phyloP scores from a whole-genome alignment of 2,888 invertebrate species.

The Aporophyla nigra region DNA sequence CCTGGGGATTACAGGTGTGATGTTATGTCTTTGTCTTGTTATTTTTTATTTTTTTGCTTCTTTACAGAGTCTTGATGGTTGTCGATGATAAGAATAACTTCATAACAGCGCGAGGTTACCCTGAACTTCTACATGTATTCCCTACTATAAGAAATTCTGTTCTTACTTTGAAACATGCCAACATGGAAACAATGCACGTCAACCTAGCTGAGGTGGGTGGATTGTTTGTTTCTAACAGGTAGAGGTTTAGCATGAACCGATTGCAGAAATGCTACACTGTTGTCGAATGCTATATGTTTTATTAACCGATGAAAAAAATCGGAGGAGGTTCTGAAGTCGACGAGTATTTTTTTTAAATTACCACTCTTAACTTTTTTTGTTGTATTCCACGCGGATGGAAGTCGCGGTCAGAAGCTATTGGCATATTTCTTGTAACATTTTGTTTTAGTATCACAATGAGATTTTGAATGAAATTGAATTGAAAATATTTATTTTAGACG shows the following conservation, averaged over 20 bases:
- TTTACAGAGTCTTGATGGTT: conserved; percentile 90
- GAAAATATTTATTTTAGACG: too few species aligned
- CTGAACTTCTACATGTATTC: conserved; percentile 89
- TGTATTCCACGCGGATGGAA: not conserved
- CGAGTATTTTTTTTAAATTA: too few species aligned
- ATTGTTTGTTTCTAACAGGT: not conserved
- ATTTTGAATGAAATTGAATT: too few species aligned
- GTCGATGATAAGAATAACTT: conserved; percentile 90
- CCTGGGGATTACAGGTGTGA: too few species aligned
- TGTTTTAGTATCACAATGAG: not conserved
- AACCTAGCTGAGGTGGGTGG: conserved; percentile 87
- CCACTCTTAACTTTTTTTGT: not conserved
- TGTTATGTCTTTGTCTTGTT: too few species aligned
- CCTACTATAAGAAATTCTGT: conserved; percentile 88
- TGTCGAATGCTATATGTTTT: too few species aligned
- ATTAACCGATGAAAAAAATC: too few species aligned
- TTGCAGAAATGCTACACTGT: too few species aligned
- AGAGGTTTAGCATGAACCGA: too few species aligned
- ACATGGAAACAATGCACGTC: conserved; percentile 90
- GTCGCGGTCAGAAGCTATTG: not conserved
- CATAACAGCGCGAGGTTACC: conserved; percentile 90
- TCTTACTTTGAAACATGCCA: conserved; percentile 89
- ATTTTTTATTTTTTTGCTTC: not conserved
- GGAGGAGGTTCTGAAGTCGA: too few species aligned
- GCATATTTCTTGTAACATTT: not conserved